phyloP scores from a whole-genome alignment of 2,888 invertebrate species.

The Spilarctia lutea region DNA sequence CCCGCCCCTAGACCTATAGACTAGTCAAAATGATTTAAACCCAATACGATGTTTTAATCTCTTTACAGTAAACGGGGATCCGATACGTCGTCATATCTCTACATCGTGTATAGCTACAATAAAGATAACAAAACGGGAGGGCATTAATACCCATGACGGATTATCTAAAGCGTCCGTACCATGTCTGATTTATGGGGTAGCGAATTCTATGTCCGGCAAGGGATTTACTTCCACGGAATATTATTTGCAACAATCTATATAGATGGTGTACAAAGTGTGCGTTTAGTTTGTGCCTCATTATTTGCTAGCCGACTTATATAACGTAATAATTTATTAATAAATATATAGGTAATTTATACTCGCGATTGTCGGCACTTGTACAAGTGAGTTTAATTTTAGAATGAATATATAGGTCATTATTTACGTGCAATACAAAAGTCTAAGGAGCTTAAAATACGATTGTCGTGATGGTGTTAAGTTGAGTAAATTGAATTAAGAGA shows the following conservation, averaged over 20 bases:
- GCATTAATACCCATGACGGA: conserved; percentile 52
- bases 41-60: not conserved
- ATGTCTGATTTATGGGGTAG: conserved; percentile 47
- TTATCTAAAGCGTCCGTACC: conserved; percentile 48
- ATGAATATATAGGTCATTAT: not conserved
- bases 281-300: conserved; percentile 1
- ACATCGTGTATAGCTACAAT: conserved; percentile 33
- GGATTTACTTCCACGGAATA: conserved; percentile 23
- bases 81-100: conserved; percentile 12
- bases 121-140: conserved; percentile 42
- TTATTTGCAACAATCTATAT: conserved; percentile 11
- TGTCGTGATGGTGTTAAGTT: too few species aligned
- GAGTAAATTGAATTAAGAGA: too few species aligned
- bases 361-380: too few species aligned
- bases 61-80: conserved; percentile 6
- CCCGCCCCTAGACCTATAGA: too few species aligned
- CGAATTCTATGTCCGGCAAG: conserved; percentile 39
- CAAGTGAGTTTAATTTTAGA: too few species aligned
- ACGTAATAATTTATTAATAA: not conserved
- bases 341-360: too few species aligned
- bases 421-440: too few species aligned
- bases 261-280: not conserved
- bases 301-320: not conserved
- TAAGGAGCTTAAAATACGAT: too few species aligned
- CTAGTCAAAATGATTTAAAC: not conserved